Percentiles rank a stretch among this genome's conserved stretches.
Evolutionary conservation across 2,113 vertebrate genomes (phyloP).

Genomic region (Chunga burmeisteri): DNA sequence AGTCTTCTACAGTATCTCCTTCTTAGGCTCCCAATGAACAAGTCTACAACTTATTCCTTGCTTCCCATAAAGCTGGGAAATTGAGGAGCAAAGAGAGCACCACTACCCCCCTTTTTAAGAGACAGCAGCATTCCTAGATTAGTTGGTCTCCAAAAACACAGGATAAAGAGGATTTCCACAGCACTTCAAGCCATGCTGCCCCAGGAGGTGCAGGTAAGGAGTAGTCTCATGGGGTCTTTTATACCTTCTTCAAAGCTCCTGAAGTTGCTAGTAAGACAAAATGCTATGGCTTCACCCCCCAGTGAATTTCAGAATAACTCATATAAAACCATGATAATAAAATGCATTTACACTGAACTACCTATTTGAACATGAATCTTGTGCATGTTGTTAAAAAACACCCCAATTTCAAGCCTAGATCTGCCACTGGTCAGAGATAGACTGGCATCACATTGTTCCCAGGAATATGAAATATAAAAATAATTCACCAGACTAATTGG

Average conservation of each 20-base stretch:
- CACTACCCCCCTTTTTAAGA: neutral
- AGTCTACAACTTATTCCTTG: neutral
- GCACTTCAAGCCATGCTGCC: neutral
- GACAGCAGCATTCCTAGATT: neutral
- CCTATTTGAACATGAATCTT: neutral
- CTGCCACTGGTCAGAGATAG: neutral
- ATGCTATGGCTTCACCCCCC: neutral
- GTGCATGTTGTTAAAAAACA: neutral
- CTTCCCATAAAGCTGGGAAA: neutral
- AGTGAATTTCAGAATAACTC: neutral
- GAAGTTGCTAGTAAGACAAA: neutral
- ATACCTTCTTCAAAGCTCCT: neutral
- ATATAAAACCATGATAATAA: neutral
- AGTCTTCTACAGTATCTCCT: neutral
- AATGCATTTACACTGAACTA: neutral
- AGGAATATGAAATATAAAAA: neutral
- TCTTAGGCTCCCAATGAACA: neutral
- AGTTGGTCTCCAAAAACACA: neutral
- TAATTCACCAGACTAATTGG: neutral
- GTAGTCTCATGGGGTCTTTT: neutral
- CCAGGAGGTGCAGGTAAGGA: neutral
- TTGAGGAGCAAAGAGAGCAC: neutral
- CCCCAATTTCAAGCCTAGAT: neutral
- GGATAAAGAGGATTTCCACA: neutral
- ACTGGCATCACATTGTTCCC: neutral